phyloP scores from a whole-genome alignment of 2,888 invertebrate species.

The Mylabris sibirica region DNA sequence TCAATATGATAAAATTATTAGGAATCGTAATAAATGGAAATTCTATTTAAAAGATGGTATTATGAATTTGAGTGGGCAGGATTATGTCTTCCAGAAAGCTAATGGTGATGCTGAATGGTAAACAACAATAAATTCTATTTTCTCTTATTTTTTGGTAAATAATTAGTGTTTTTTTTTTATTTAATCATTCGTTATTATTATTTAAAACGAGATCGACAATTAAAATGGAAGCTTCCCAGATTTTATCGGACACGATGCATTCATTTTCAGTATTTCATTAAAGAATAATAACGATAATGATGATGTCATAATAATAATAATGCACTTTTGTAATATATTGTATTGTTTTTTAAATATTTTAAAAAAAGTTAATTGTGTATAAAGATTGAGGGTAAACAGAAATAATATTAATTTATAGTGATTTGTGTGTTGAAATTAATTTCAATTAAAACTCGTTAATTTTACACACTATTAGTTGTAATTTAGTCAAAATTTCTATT shows the following conservation, averaged over 20 bases:
- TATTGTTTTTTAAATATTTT: background rate
- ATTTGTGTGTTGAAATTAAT: conserved; percentile 30
- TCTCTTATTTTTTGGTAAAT: background rate
- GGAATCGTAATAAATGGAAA: conserved; percentile 99
- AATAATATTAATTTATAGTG: conserved; percentile 23
- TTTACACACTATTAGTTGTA: conserved; percentile 17
- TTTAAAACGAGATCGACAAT: background rate
- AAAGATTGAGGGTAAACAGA: background rate
- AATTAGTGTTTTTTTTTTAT: conserved; percentile 11
- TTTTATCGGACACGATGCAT: background rate
- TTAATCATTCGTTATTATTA: background rate
- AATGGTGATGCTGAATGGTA: conserved; percentile 99
- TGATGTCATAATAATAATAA: background rate
- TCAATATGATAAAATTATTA: conserved; percentile 99
- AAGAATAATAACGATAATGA: background rate
- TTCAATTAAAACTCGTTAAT: conserved; percentile 24
- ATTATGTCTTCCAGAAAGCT: conserved; percentile 98
- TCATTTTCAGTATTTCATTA: background rate
- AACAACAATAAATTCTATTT: conserved; percentile 16
- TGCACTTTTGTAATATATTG: background rate
- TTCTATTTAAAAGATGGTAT: conserved; percentile 99
- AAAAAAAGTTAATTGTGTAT: conserved; percentile 17
- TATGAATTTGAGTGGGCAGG: conserved; percentile 98
- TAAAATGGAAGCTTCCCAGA: background rate
- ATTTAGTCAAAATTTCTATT: conserved; percentile 35